Evolutionary conservation across 2,113 vertebrate species (phyloP).

Genomic region (Tychaedon coryphoeus): DNA sequence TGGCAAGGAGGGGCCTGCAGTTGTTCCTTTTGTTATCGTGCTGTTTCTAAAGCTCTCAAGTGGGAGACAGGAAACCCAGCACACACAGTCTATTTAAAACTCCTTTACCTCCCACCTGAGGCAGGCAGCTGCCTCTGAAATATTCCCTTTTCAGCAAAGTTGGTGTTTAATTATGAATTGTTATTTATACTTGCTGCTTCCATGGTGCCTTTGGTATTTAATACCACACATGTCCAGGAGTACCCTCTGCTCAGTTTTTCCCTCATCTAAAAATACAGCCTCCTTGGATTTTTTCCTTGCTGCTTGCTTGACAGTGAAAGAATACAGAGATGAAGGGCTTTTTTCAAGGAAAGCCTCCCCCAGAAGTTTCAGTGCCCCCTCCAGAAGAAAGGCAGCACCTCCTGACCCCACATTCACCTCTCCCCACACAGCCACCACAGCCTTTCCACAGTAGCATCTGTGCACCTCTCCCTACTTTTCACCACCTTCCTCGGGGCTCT

Average conservation of each 20-base stretch:
- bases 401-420: neutral
- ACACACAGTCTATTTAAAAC: neutral
- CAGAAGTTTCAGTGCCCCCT: neutral
- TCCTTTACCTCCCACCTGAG: constrained; percentile 31
- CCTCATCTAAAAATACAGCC: neutral
- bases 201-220: neutral
- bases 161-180: neutral
- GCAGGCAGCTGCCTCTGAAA: constrained; percentile 28
- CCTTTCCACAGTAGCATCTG: neutral
- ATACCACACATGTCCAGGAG: neutral
- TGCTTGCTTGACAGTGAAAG: neutral
- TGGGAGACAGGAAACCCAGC: constrained; percentile 29
- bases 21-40: neutral
- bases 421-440: neutral
- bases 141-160: constrained; percentile 20
- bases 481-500: neutral
- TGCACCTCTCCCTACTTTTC: neutral
- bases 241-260: neutral
- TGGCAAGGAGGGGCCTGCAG: constrained; percentile 19
- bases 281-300: neutral
- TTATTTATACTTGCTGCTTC: constrained; percentile 29
- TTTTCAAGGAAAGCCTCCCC: neutral
- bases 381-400: neutral
- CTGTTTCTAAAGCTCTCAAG: neutral
- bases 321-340: neutral